Base-by-base conservation (phyloP, 2,797 vertebrate species). In the Gorsachius magnificus region DNA sequence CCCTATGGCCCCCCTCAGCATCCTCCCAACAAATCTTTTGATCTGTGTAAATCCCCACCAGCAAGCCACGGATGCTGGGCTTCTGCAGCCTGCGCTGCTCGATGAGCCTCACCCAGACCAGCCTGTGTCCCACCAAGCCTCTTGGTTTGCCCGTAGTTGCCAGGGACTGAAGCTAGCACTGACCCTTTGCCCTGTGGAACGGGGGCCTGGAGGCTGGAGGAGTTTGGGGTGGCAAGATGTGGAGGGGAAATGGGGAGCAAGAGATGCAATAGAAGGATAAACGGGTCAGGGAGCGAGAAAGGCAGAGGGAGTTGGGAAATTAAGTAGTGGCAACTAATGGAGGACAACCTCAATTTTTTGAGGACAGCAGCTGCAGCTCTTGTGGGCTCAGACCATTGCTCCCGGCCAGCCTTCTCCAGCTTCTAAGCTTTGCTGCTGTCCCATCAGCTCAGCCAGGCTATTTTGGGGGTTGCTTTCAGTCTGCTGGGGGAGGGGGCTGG, bases 171-270 rank as follows among this genome's bases (percentile, higher is more conserved):
- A 31, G 60, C 6, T 29, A 36, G 51, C 22, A 36, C 57, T 56
- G 51, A 48, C 28, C 11, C 33, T 70, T 68, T 1, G 1, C 26
- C 43, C 36, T 46, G 21, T 0, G 0, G 71, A 68, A 83, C 3
- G 11, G 33, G 24, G 13, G 3, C 10, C 65, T 61, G 68, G 83
- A 64, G n/a, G 18, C 50, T 58, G 58, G 46, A 50, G 15, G 61
- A 58, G 35, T 38, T 45, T 72, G 63, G 24, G 29, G 17, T 69
- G 74, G 33, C 53, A 54, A 41, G 50, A 91, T 45, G 21, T 46
- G 29, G 61, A 93, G 24, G 43, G 10, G 9, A 25, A 64, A 61
- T 10, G 6, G 7, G 7, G 7, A 45, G 28, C 35, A 82, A 50
- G 36, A 94, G 53, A 9, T 28, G 16, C 3, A 18, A 28, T 16